Evolutionary conservation across 2,888 invertebrate genomes (phyloP).

Genomic region (Toxonevra muliebris): DNA sequence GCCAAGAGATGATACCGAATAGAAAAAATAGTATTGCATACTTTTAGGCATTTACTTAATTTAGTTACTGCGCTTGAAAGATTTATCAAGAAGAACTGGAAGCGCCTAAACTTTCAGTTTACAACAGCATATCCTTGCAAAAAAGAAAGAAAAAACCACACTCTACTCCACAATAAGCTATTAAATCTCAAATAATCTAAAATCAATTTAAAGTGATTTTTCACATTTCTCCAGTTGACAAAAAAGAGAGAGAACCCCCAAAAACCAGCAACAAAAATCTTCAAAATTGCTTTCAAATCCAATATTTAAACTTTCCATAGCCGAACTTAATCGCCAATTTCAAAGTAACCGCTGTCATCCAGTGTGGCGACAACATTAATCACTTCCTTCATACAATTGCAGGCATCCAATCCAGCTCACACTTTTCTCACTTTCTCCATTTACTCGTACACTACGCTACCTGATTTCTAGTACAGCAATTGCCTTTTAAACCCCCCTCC

Average conservation of each 20-base stretch:
- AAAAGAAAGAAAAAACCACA: too few species aligned
- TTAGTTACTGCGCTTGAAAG: too few species aligned
- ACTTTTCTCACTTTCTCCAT: too few species aligned
- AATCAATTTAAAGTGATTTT: too few species aligned
- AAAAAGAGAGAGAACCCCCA: neutral
- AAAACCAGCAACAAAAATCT: neutral
- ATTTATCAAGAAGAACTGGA: too few species aligned
- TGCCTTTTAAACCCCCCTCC: neutral
- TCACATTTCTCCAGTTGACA: neutral
- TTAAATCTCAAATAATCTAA: neutral
- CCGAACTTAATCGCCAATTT: conserved; percentile 21
- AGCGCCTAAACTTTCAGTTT: too few species aligned
- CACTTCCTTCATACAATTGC: conserved; percentile 21
- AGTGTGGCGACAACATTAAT: conserved; percentile 32
- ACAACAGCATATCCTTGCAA: too few species aligned
- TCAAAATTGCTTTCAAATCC: neutral
- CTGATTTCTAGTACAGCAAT: neutral
- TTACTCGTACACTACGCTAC: neutral
- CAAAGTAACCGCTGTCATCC: conserved; percentile 29
- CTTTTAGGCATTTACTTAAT: too few species aligned
- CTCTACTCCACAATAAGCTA: too few species aligned
- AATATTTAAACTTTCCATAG: neutral
- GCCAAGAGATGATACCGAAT: too few species aligned
- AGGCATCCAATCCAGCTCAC: conserved; percentile 9
- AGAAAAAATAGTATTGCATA: too few species aligned